Evolutionary conservation across 2,888 invertebrate species (phyloP), one percentile per base, ranked within the genome.

Genomic region (Athripsodes cinereus): DNA sequence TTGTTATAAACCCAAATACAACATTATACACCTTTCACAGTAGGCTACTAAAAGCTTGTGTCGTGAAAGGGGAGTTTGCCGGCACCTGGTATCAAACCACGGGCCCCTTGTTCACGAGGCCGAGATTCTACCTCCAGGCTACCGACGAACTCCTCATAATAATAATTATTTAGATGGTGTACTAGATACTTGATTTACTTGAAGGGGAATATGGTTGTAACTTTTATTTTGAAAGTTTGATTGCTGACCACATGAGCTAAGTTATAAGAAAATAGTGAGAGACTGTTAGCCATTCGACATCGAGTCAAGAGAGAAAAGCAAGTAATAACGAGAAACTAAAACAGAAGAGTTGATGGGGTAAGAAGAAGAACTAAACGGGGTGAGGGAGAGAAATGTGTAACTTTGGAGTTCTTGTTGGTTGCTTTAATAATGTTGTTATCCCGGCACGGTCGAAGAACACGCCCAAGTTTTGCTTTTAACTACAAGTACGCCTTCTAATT

Each of bases 391-490:
- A 16, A 48, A 50, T 62, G 63, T 63, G 60, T 63, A 63, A 63
- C 61, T 63, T 63, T 58, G 55, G 54, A 64, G 57, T 64, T 62
- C 64, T 64, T 64, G 62, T 64, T 64, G 64, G 64, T 64, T 62
- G 62, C 60, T 64, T 64, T 64, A 64, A 64, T 64, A 64, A 64
- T 64, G 64, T 62, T 64, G 64, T 64, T 64, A 64, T 60, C 55
- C 53, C 58, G 55, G 59, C 53, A 57, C 55, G 62, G 62, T 64
- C 59, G 53, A 59, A 62, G 57, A 56, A 62, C 60, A 53, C 60
- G 60, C 58, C 55, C 53, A 64, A 64, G 58, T 64, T 64, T 62
- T 57, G 62, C 62, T 57, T 61, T 60, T 63, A 61, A 63, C 63
- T 61, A 63, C 57, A 58, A 57, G 61, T 62, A 64, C 62, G 57